Evolutionary conservation across 2,888 invertebrate species (phyloP), one percentile per base, ranked within the genome.

Genomic region (Brachyptera putata): DNA sequence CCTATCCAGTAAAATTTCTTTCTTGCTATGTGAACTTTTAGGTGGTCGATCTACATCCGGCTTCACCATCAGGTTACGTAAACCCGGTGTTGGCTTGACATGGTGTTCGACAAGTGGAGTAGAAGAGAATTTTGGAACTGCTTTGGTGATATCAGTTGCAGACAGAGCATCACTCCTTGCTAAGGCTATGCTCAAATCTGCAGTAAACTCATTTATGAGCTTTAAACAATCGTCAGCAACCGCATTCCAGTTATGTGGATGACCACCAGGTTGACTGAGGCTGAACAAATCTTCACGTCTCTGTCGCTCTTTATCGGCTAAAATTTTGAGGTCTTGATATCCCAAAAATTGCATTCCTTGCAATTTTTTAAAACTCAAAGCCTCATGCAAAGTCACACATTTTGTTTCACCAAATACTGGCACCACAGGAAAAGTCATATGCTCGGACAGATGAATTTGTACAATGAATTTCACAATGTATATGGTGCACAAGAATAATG

Each of bases 181-280:
- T n/a, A n/a, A n/a, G 9, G 43, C 55, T 26, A 24, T 21, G 37
- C 57, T 57, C 16, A 64, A 24, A 24, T 56, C 48, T 34, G 57
- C 60, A 2, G 81, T 83, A 66, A 88, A 89, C 41, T 79, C 78
- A 63, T 81, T 82, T 2, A 92, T 78, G 0, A 85, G 75, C 30
- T 73, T 73, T 9, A 90, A 71, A 70, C 86, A 84, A 67, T 82
- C 83, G 61, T 83, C 81, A 48, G 84, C 71, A 9, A 93, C 72
- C 65, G 81, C 80, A 69, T 86, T 89, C 94, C 94, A 94, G 69
- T 90, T 91, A 69, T 89, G 86, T 0, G 94, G 91, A 73, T 92
- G 92, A 26, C 91, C 91, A 18, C 92, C 91, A 24, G 91, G 91
- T 69, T 86, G 84, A 26, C 90, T 90, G 0, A 91, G 75, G 13